Evolutionary conservation across 2,113 vertebrate genomes (phyloP).

Genomic region (Sphaerodactylus townsendi): DNA sequence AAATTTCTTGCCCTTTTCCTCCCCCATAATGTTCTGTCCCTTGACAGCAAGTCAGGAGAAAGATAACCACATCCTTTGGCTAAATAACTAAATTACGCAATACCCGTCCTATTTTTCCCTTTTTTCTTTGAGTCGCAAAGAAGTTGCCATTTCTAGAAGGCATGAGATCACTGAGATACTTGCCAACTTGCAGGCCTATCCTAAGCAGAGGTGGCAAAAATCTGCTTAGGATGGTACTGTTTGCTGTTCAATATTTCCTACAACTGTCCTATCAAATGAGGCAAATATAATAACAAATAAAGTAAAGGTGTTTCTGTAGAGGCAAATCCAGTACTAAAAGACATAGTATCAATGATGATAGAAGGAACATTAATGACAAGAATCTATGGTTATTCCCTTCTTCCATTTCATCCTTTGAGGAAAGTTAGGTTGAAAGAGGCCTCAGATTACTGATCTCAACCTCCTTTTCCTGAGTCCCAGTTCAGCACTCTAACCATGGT

Average conservation of each 20-base stretch:
- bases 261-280: background rate
- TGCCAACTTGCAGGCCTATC: too few species aligned
- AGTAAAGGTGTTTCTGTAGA: background rate
- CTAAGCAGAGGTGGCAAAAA: too few species aligned
- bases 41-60: background rate
- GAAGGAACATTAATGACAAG: background rate
- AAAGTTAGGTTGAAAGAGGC: too few species aligned
- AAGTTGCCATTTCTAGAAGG: background rate
- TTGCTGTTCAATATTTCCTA: background rate
- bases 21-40: background rate
- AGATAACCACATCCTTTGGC: background rate
- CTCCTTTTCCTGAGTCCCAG: too few species aligned
- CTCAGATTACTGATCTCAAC: too few species aligned
- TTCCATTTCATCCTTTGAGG: too few species aligned
- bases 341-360: too few species aligned
- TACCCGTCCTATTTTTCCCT: background rate
- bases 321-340: background rate
- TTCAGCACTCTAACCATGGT: too few species aligned
- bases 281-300: background rate
- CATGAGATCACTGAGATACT: background rate
- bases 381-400: too few species aligned
- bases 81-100: background rate
- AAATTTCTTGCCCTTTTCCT: background rate
- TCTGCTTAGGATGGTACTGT: background rate
- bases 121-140: background rate